Evolutionary conservation across 2,888 invertebrate genomes (phyloP), one percentile per base, ranked within the genome.

Genomic region (Osmoderma eremita): DNA sequence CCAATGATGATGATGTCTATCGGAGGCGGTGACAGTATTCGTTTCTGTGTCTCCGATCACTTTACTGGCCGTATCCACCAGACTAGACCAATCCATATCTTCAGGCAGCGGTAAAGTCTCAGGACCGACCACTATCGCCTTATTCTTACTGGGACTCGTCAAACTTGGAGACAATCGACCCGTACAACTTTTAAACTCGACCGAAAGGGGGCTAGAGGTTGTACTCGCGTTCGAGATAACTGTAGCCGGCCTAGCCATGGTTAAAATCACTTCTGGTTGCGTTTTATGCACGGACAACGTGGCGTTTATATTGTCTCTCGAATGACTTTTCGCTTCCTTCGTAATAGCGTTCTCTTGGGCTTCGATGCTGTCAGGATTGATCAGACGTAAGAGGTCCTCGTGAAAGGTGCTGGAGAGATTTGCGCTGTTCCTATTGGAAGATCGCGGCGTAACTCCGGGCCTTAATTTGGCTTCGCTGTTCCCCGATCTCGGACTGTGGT

Each of bases 361-460:
- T 67, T 84, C 83, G 64, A 84, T 83, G 75, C 84, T 86, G 76
- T 94, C 94, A 0, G 93, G 94, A 82, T 93, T 92, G 76, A 95
- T 95, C 22, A 95, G 85, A 53, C 93, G 89, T 36, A 78, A 70
- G 86, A 95, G 90, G 78, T 96, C 95, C 80, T 95, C 94, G 84
- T 95, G 91, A 24, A 91, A 84, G 18, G 89, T 90, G 72, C 86
- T 88, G 0, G 84, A 84, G 45, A 88, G 78, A 78, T 88, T 87
- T 10, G 88, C 87, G 67, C 88, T 88, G 76, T 88, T 88, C 56
- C 88, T 79, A 72, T 88, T 87, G 2, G 85, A 84, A 13, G 81
- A 79, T 41, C 86, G 75, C 51, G 81, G 75, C 3, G 82, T 83
- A 0, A 83, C 83, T 2, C 84, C 84, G 0, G 86, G 84, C 50